A percentile compares a stretch with the other conserved stretches of the same genome.
Conservation (phyloP, 2,113 vertebrate genomes). For the Daubentonia madagascariensis region DNA sequence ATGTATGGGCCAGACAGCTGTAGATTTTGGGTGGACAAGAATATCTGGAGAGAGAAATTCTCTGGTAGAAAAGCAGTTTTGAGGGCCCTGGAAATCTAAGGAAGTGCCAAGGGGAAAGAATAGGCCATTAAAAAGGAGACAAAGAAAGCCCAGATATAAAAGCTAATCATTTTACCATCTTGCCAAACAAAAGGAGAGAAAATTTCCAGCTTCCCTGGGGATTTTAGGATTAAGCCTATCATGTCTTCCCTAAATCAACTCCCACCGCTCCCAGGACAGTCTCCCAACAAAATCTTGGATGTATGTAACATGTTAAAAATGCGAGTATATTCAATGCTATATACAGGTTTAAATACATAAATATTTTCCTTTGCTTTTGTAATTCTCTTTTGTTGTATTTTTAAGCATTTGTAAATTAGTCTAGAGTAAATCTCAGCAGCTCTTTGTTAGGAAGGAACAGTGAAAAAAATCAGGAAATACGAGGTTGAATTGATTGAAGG, state of each 20-base stretch:
- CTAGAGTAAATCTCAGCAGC: background rate
- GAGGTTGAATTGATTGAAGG: background rate
- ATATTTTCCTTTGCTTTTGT: background rate
- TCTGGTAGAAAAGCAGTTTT: background rate
- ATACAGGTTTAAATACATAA: background rate
- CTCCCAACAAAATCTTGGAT: background rate
- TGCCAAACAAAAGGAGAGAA: background rate
- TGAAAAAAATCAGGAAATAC: background rate
- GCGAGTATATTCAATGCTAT: background rate
- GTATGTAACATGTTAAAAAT: background rate
- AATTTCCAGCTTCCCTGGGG: background rate
- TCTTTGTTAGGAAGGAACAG: background rate
- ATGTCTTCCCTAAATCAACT: background rate
- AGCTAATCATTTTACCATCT: background rate
- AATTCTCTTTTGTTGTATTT: background rate
- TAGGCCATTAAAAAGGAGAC: background rate
- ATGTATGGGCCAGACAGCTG: background rate
- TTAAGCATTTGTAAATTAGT: background rate
- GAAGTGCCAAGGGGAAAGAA: background rate
- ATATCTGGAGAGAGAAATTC: background rate
- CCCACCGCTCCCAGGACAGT: background rate
- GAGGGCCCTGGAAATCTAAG: background rate
- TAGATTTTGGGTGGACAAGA: background rate
- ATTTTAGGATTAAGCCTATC: background rate
- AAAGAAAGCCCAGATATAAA: background rate